A percentile compares a stretch with the other conserved stretches of the same genome.
phyloP scores from a whole-genome alignment of 2,113 vertebrate genomes.

The Progne subis region DNA sequence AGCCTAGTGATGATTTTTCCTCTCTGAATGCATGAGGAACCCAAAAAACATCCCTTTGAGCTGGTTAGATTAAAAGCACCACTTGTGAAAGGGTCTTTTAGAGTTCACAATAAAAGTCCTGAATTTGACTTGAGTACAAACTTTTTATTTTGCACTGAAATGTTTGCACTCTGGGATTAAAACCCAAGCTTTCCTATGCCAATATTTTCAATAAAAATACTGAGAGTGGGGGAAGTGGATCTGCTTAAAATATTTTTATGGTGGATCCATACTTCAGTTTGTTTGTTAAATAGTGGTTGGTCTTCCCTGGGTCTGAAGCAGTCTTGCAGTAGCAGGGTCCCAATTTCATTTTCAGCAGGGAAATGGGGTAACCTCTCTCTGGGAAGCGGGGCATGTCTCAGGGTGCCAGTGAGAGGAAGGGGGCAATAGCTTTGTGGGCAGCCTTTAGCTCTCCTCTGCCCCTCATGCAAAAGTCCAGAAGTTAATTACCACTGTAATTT shows the following conservation, averaged over 20 bases:
- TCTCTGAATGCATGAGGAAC: neutral
- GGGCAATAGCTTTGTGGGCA: neutral
- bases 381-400: fast-evolving
- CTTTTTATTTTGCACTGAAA: neutral
- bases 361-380: neutral
- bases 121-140: neutral
- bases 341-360: neutral
- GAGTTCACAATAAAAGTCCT: neutral
- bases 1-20: neutral
- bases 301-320: neutral
- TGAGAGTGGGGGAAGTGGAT: fast-evolving
- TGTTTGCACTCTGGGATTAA: neutral
- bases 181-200: fast-evolving
- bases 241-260: neutral
- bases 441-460: neutral
- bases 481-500: neutral
- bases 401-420: neutral
- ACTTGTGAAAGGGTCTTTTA: neutral
- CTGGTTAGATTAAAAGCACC: neutral
- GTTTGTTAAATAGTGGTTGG: neutral
- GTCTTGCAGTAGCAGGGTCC: neutral
- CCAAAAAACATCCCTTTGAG: neutral
- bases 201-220: neutral
- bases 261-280: neutral
- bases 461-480: neutral